A percentile compares a stretch with the other conserved stretches of the same genome.
These are phyloP conservation scores for Chaenocephalus aceratus DNA, from an alignment of 2,113 vertebrate genomes.

Conservation along the genomic window DNA sequence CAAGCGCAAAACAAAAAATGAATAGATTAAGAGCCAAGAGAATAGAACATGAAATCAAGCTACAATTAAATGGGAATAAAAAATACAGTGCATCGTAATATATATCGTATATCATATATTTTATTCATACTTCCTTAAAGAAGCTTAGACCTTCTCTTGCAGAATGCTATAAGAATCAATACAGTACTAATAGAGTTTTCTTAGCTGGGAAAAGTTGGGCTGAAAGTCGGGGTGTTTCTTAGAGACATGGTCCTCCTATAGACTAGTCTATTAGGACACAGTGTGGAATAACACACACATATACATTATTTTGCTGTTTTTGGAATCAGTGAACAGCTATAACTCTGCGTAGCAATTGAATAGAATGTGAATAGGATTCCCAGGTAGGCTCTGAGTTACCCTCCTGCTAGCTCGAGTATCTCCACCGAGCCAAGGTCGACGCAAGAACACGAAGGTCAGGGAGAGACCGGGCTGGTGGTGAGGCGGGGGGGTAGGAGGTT, in stretches of 20 bases:
- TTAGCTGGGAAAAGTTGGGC: too few species aligned
- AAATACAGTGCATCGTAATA: too few species aligned
- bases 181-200: neutral
- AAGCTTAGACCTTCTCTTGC: neutral
- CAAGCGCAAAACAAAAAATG: too few species aligned
- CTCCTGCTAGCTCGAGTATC: slow-evolving; percentile 24
- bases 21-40: too few species aligned
- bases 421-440: slow-evolving; percentile 52
- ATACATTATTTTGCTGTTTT: slow-evolving; percentile 31
- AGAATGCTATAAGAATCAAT: neutral
- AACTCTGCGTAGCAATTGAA: slow-evolving; percentile 33
- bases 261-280: slow-evolving; percentile 10
- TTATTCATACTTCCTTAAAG: too few species aligned
- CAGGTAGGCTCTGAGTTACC: slow-evolving; percentile 20
- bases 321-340: slow-evolving; percentile 42
- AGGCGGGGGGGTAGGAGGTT: slow-evolving; percentile 44
- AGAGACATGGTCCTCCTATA: slow-evolving; percentile 19
- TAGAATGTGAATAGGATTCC: slow-evolving; percentile 36
- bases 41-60: too few species aligned
- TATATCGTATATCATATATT: too few species aligned
- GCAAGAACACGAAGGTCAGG: slow-evolving; percentile 63
- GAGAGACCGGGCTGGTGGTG: slow-evolving; percentile 43
- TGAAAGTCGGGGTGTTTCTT: neutral
- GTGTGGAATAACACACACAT: slow-evolving; percentile 14
- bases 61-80: too few species aligned